Evolutionary conservation across 2,113 vertebrate species (phyloP), one percentile per base, ranked within the genome.

Genomic region (Chloebia gouldiae): DNA sequence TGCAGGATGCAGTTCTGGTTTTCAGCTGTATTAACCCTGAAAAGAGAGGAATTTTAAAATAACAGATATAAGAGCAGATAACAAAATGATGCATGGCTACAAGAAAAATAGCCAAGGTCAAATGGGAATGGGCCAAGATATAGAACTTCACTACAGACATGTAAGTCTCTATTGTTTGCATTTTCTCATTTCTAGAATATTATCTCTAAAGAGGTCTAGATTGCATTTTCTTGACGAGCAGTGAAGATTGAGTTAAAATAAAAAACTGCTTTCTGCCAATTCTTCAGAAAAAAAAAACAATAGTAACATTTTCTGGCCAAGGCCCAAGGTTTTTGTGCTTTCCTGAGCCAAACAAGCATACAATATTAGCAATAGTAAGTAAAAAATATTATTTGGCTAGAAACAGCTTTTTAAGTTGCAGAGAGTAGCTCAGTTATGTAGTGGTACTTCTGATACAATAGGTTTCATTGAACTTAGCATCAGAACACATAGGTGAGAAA

Each of bases 181-280:
- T 78, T 88, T 83, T 79, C 56, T 88, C 31, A 42, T 71, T 92
- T 93, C 51, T 86, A 75, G 23, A 83, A 47, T 75, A 83, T 45
- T 75, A 80, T 44, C 64, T 64, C 11, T 70, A 44, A 72, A 94
- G n/a, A 91, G 22, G n/a, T 51, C 64, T 86, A 68, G 39, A 59
- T 5, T 88, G 37, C 15, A 60, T 90, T 95, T 90, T 81, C 64
- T 83, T 90, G 69, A 68, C 35, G 7, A 70, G 22, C 13, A 69
- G 51, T 56, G 50, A 93, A 92, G 66, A 89, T 3, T 4, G 23
- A 76, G 47, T 87, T 92, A 93, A 95, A 97, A 93, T 61, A 71
- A 88, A 95, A 88, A 94, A 85, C 21, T 51, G 4, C 15, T 64
- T 80, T 93, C 80, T 78, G 60, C 44, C 76, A 96, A 49, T 20